A percentile compares a stretch with the other conserved stretches of the same genome.
These are phyloP conservation scores for Xiphophorus hellerii DNA, from an alignment of 2,113 vertebrate genomes.

Conservation along the genomic window DNA sequence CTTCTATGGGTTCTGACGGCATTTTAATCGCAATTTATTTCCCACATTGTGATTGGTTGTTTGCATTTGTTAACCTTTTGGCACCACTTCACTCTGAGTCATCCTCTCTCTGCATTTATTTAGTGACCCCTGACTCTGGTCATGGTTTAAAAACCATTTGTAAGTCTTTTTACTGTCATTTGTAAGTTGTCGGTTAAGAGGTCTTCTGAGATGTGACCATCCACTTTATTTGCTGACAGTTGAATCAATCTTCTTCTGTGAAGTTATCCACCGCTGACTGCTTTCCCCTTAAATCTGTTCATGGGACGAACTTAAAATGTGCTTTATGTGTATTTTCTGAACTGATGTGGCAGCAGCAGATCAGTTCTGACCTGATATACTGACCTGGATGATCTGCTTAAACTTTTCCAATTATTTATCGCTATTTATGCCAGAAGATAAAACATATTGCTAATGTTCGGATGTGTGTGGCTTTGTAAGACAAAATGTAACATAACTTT, in stretches of 20 bases:
- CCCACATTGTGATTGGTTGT: background rate
- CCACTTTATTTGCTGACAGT: background rate
- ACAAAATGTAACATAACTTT: no score
- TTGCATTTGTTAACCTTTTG: background rate
- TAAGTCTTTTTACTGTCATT: background rate
- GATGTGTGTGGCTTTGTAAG: no score
- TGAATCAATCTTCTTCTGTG: background rate
- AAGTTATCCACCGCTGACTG: background rate
- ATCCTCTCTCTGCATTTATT: background rate
- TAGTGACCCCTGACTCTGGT: background rate
- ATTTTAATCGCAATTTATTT: background rate
- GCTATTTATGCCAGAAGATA: background rate
- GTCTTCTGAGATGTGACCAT: background rate
- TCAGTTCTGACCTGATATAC: background rate
- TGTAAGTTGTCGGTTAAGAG: background rate
- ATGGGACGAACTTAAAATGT: background rate
- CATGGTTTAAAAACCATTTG: background rate
- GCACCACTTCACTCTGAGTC: background rate
- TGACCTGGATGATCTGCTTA: background rate
- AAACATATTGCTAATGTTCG: no score
- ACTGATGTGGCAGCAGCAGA: no score
- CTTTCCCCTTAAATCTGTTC: background rate
- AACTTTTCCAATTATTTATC: background rate
- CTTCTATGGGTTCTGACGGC: background rate
- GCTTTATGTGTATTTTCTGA: no score